Base-by-base conservation (phyloP, 1,140 invertebrate species). In the Zaprionus gabonicus region DNA sequence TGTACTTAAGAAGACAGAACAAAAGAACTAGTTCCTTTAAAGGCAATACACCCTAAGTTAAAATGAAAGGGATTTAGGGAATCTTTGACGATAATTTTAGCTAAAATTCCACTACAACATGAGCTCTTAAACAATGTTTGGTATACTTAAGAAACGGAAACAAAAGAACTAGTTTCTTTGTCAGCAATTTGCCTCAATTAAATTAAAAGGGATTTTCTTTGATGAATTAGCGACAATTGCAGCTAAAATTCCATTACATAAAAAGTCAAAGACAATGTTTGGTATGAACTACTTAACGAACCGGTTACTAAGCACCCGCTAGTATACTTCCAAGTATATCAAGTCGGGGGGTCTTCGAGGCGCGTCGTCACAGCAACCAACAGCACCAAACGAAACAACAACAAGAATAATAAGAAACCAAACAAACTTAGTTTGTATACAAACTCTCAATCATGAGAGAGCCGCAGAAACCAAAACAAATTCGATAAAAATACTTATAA, bases 401-500 rank as follows among this genome's bases (percentile, higher is more conserved):
- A 15, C 13, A 25, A 53, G 44, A 51, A 17, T 56, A 69, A 56
- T 56, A 69, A 59, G 53, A 41, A 36, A 15, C 36, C 23, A 71
- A 65, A 75, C 72, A 75, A 71, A 66, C 68, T 66, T 28, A 65
- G 59, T 55, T 65, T 76, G 69, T 71, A 60, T 55, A 71, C 73
- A 76, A 75, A 74, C 49, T 17, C 31, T 34, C 31, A 34, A 34
- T 36, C 44, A 41, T 41, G 38, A 41, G 38, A 41, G 38, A 15
- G 41, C 60, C 46, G 31, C 51, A 65, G 25, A 76, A 63, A 74
- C 72, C 41, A 63, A 70, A 75, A 64, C 59, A 70, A 75, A 64
- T 34, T 51, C 46, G 28, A 58, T 67, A 58, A 31, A 46, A 56
- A 73, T 66, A 65, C 56, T 66, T 53, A 76, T 63, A 71, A 57